Conservation (phyloP, 2,797 vertebrate genomes). For the Numenius phaeopus region DNA sequence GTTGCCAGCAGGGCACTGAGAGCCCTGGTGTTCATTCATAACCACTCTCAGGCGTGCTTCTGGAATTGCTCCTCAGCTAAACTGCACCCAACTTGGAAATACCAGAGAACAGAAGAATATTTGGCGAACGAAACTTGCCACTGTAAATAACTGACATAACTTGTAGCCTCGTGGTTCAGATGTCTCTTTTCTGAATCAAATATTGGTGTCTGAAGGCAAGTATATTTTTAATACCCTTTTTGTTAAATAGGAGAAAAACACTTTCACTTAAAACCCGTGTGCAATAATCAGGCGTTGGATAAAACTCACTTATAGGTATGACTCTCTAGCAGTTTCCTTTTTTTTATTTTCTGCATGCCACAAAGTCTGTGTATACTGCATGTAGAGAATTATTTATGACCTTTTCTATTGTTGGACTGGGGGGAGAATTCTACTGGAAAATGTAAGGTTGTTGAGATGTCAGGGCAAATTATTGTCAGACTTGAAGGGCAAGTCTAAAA, state of each 20-base stretch:
- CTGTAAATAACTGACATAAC: not conserved
- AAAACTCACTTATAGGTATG: not conserved
- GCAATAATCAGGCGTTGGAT: not conserved
- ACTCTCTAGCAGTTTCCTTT: not conserved
- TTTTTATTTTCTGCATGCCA: not conserved
- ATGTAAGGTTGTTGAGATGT: not conserved
- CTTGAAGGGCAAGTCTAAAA: not conserved
- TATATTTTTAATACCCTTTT: constrained; percentile 22
- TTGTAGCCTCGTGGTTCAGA: not conserved
- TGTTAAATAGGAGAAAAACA: not conserved
- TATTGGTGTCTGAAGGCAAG: constrained; percentile 64
- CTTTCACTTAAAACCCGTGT: not conserved
- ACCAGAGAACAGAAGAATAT: not conserved
- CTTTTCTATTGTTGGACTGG: not conserved
- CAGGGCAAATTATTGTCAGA: not conserved
- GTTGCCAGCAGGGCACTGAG: not conserved
- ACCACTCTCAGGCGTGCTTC: not conserved
- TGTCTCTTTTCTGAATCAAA: not conserved
- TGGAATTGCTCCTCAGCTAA: not conserved
- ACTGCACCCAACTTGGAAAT: not conserved
- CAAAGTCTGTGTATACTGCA: not conserved
- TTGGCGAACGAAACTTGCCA: not conserved
- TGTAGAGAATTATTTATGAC: not conserved
- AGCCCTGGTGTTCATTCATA: constrained; percentile 19
- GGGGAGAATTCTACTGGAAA: not conserved